Evolutionary conservation across 2,113 vertebrate genomes (phyloP).

Genomic region (Naja naja): DNA sequence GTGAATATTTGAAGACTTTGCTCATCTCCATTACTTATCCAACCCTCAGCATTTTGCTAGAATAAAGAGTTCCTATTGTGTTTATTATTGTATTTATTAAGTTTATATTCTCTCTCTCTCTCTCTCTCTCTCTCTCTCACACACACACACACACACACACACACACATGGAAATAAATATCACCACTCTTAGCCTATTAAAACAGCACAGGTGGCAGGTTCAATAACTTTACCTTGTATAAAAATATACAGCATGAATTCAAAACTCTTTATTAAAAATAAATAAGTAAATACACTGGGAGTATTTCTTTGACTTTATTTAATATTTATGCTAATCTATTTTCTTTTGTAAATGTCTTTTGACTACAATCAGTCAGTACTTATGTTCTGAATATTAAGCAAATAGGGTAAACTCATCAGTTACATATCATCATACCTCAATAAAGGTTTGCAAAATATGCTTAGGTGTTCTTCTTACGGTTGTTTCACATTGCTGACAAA

Average conservation of each 20-base stretch:
- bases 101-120: not conserved
- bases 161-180: not conserved
- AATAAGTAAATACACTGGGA: slow-evolving; percentile 27
- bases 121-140: not conserved
- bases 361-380: not conserved
- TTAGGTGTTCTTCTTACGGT: slow-evolving; percentile 24
- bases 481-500: slow-evolving; percentile 19
- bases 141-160: not conserved
- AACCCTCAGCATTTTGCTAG: not conserved
- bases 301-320: slow-evolving; percentile 31
- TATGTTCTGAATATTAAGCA: slow-evolving; percentile 21
- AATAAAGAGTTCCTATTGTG: not conserved
- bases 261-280: not conserved
- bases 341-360: slow-evolving; percentile 22
- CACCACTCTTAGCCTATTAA: not conserved
- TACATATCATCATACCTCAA: slow-evolving; percentile 13
- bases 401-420: slow-evolving; percentile 12
- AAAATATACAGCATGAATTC: not conserved
- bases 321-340: slow-evolving; percentile 18
- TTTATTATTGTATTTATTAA: not conserved
- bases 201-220: not conserved
- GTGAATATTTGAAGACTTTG: not conserved
- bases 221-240: not conserved
- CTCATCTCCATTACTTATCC: not conserved
- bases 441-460: slow-evolving; percentile 6